These are phyloP conservation scores for Epinotia brunnichana DNA, from an alignment of 2,888 invertebrate species.

Conservation along the genomic window DNA sequence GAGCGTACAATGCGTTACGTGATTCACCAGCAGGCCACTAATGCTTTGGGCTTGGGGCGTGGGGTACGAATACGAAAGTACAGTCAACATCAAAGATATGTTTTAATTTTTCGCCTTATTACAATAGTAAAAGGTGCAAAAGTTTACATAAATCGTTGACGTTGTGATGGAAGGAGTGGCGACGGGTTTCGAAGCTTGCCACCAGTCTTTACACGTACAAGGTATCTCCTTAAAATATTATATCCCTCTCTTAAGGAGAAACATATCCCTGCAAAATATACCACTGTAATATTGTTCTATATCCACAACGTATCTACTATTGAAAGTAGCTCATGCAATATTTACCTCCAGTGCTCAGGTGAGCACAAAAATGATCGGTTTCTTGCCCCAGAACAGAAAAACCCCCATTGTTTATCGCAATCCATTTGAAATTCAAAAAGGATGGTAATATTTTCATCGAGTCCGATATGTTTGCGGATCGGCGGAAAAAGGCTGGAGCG, in stretches of 20 bases:
- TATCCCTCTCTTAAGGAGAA: neutral
- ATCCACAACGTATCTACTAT: neutral
- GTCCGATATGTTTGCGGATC: conserved; percentile 66
- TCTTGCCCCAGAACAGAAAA: neutral
- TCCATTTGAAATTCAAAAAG: conserved; percentile 71
- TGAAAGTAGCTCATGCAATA: conserved; percentile 17
- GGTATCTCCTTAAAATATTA: neutral
- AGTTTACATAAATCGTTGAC: no score
- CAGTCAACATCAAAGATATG: no score
- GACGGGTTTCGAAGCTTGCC: no score
- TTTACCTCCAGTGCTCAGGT: conserved; percentile 19
- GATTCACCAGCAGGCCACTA: no score
- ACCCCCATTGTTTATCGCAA: conserved; percentile 44
- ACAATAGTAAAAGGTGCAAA: no score
- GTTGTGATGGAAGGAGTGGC: no score
- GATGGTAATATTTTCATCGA: conserved; percentile 66
- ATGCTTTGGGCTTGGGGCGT: no score
- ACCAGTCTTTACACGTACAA: neutral
- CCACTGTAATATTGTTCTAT: neutral
- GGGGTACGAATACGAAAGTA: no score
- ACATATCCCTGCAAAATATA: neutral
- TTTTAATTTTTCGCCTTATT: no score
- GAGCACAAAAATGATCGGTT: neutral
- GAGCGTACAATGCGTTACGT: no score
- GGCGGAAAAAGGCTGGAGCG: conserved; percentile 45